Evolutionary conservation across 2,797 vertebrate species (phyloP).

Genomic region (Acanthurus leucopareius): DNA sequence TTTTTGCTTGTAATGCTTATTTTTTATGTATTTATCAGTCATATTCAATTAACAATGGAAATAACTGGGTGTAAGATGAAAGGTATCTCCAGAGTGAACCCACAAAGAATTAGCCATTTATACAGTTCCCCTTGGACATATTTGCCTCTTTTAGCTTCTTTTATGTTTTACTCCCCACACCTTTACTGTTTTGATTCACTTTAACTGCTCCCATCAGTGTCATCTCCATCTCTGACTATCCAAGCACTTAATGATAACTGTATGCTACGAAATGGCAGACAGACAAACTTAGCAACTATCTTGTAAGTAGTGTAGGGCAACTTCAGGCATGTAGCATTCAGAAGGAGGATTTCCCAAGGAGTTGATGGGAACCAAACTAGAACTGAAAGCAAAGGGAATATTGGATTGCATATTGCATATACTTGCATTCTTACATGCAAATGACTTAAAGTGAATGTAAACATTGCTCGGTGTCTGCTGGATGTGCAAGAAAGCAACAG

Average conservation of each 20-base stretch:
- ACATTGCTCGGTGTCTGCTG: too few species aligned
- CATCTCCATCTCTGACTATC: neutral
- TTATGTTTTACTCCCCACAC: neutral
- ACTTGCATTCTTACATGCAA: too few species aligned
- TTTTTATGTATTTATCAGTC: neutral
- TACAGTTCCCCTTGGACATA: neutral
- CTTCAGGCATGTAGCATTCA: too few species aligned
- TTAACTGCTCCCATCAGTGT: neutral
- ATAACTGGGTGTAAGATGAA: neutral
- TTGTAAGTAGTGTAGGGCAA: neutral
- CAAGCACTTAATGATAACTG: neutral
- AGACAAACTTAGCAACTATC: neutral
- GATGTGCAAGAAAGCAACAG: too few species aligned
- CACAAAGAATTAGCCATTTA: neutral
- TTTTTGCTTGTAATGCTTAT: neutral
- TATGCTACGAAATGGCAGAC: neutral
- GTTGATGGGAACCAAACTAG: neutral
- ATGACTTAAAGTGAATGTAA: too few species aligned
- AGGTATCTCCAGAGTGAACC: neutral
- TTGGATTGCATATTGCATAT: too few species aligned
- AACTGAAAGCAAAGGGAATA: neutral
- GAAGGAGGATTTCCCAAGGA: neutral
- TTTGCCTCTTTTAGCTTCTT: neutral
- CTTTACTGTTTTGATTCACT: neutral
- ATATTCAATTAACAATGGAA: neutral